Base-by-base conservation (phyloP, 2,888 invertebrate species). In the Glyphotaelius pellucidus region DNA sequence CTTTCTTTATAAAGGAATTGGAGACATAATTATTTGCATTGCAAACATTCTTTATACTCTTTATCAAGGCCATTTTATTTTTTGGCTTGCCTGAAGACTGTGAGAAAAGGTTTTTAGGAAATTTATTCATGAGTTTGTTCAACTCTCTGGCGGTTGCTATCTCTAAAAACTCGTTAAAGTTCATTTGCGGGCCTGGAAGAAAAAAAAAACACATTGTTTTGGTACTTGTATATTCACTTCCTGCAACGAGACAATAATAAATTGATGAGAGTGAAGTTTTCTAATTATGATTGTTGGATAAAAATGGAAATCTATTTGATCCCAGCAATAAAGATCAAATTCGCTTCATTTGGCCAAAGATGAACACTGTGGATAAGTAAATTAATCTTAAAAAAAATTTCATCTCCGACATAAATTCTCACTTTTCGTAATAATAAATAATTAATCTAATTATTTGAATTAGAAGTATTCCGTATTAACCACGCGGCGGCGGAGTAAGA, bases 21-120 rank as follows among this genome's bases (percentile, higher is more conserved):
- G 90, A 84, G 25, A 92, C 92, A 1, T 90, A 32, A 35, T 80
- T 86, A 80, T 89, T 92, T 32, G 31, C 42, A 2, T 81, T 79
- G 42, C 91, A 92, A 47, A 90, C 91, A 38, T 90, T 84, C 80
- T 92, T 84, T 15, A 93, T 47, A n/a, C 9, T 32, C 7, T 88
- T 80, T 47, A 92, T 84, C 4, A 93, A 81, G 2, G 35, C 52
- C n/a, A 19, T 15, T 86, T 89, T 92, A 9, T 88, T 87, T 35
- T 4, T 93, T 11, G 94, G 84, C 12, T 31, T 83, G 7, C 83
- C 25, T 2, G 90, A 90, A 31, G 42, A 15, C 15, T 7, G 4
- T 12, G n/a, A 19, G 14, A 31, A 31, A 30, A 47, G 9, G 9
- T 52, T 52, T 30, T 87, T 87, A 15, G 87, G 87, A 83, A 83